A percentile compares a stretch with the other conserved stretches of the same genome.
Evolutionary conservation across 2,797 vertebrate genomes (phyloP).

Genomic region (Gallinago nigripennis): DNA sequence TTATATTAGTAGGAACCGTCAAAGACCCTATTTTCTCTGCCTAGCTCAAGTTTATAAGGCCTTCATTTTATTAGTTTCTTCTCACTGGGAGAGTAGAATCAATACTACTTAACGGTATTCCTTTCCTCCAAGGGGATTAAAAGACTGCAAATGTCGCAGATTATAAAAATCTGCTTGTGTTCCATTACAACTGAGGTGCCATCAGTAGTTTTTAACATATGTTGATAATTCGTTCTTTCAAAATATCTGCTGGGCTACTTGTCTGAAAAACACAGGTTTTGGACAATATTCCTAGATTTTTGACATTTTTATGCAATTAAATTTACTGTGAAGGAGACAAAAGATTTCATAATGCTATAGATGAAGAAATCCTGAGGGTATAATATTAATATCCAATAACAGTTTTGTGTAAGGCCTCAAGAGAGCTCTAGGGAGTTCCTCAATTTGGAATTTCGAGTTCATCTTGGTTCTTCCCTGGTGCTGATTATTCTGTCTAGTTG

Average conservation of each 20-base stretch:
- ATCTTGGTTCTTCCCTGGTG: accelerated
- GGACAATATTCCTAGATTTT: background rate
- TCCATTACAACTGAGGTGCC: background rate
- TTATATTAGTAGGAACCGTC: background rate
- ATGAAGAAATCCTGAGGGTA: background rate
- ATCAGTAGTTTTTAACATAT: background rate
- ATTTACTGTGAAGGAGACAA: background rate
- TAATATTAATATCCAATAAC: background rate
- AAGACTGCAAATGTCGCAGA: background rate
- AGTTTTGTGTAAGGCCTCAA: background rate
- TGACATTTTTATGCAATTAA: background rate
- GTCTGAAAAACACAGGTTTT: background rate
- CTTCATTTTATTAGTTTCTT: background rate
- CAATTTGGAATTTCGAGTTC: background rate
- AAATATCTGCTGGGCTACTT: background rate
- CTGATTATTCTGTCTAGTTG: background rate
- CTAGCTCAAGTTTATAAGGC: background rate
- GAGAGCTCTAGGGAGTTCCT: background rate
- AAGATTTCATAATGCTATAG: background rate
- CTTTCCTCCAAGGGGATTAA: background rate
- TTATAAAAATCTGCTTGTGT: background rate
- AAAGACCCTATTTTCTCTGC: background rate
- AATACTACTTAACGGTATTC: background rate
- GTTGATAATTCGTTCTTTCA: background rate
- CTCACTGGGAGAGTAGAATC: background rate